phyloP scores from a whole-genome alignment of 1,140 invertebrate genomes.

The Pemphigus obesinymphae region DNA sequence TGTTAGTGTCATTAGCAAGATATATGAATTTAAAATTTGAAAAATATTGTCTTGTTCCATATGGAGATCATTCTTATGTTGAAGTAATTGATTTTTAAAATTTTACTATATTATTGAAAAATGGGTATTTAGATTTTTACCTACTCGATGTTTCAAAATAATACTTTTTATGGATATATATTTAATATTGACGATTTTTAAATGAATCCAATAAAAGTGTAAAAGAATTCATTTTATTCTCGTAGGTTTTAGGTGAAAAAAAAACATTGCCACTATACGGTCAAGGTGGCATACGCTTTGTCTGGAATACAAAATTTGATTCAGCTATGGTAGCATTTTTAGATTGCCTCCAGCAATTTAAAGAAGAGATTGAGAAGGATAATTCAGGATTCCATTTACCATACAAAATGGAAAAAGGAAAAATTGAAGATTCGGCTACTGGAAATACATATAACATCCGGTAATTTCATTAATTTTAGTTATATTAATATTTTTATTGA shows the following conservation, averaged over 20 bases:
- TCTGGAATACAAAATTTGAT: constrained; percentile 98
- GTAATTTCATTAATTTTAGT: constrained; percentile 53
- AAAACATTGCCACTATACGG: constrained; percentile 88
- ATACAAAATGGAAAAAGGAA: constrained; percentile 86
- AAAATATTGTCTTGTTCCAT: constrained; percentile 81
- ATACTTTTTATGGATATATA: too few relatives aligned
- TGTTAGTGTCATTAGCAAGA: constrained; percentile 82
- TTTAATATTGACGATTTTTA: background rate
- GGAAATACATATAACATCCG: constrained; percentile 85
- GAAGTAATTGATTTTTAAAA: constrained; percentile 58
- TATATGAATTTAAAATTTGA: constrained; percentile 90
- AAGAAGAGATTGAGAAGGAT: constrained; percentile 70
- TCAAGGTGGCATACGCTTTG: constrained; percentile 87
- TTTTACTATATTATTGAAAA: background rate
- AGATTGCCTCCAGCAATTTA: constrained; percentile 92
- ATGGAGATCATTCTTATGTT: constrained; percentile 95
- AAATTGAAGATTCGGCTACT: constrained; percentile 81
- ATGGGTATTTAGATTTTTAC: too few relatives aligned
- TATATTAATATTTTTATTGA: constrained; percentile 42
- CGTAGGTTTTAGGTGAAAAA: constrained; percentile 68
- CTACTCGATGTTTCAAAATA: too few relatives aligned
- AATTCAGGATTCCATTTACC: constrained; percentile 84
- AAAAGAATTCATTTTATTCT: constrained; percentile 44
- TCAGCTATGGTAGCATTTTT: constrained; percentile 95
- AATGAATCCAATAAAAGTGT: background rate